phyloP scores from a whole-genome alignment of 2,797 vertebrate genomes.

The Ceyx erithaca region DNA sequence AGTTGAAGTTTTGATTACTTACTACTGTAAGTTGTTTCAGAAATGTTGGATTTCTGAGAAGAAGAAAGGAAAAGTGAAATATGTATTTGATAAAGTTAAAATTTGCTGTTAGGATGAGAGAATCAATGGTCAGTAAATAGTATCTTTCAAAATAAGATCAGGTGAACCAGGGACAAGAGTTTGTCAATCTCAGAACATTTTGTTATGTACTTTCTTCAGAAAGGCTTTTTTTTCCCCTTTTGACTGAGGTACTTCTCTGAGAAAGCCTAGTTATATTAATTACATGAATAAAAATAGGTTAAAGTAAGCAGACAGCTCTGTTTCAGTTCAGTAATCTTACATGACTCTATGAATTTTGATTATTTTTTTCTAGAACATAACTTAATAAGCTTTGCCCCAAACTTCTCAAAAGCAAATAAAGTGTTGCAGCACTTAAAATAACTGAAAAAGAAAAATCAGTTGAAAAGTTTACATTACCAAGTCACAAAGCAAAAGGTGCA shows the following conservation, averaged over 20 bases:
- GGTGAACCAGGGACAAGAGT: neutral
- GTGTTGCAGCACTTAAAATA: neutral
- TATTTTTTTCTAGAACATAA: neutral
- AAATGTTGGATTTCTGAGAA: neutral
- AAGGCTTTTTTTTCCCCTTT: neutral
- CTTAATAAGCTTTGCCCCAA: neutral
- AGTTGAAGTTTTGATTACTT: neutral
- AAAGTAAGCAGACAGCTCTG: neutral
- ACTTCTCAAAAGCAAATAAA: neutral
- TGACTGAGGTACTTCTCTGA: neutral
- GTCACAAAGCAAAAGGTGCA: neutral
- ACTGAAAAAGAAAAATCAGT: neutral
- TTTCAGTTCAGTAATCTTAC: constrained; percentile 30
- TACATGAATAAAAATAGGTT: neutral
- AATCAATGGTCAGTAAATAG: neutral
- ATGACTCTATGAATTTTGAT: neutral
- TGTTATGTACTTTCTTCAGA: neutral
- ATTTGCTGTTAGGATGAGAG: neutral
- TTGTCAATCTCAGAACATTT: neutral
- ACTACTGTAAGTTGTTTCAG: neutral
- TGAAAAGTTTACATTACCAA: neutral
- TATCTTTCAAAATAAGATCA: neutral
- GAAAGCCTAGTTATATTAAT: neutral
- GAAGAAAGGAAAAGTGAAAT: neutral
- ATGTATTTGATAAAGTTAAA: neutral